Evolutionary conservation across 1,140 invertebrate species (phyloP), one percentile per base, ranked within the genome.

Genomic region (Listronotus bonariensis): DNA sequence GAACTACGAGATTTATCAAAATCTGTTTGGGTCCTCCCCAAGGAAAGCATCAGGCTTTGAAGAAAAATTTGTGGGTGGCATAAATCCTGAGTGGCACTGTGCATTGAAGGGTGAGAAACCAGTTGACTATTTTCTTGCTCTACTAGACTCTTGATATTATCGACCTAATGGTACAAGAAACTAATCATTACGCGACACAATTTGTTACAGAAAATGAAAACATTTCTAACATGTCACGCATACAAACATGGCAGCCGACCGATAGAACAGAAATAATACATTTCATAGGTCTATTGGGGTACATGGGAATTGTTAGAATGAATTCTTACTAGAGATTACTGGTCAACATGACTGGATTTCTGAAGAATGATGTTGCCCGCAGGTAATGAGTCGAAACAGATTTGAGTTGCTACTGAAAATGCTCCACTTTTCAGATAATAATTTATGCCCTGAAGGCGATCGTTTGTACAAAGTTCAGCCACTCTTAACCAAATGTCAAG

Each of bases 401-500:
- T 59, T 63, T 20, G 60, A 64, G 32, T 31, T 64, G n/a, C 17
- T 64, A 11, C 34, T 66, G 32, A 51, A 43, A n/a, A 51, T 59
- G 46, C 6, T n/a, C 6, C 55, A 66, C 38, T 66, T 66, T 41
- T 14, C 36, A 11, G 55, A 59, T 14, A 66, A 59, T 52, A 38
- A 58, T 26, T 26, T 10, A 5, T 43, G 40, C 31, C 38, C 46
- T 14, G 11, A 42, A 43, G 49, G 49, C 12, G 36, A 58, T 18
- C 36, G 45, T 4, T 17, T 65, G 17, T 40, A 65, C 51, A 70
- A 65, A 55, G 43, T 65, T n/a, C 32, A 68, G 46, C 57, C 62
- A 34, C 38, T 71, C 18, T 7, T 68, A 40, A 75, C 59, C 70
- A 74, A 64, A 69, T 75, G 68, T 52, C 20, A 53, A 18, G 38